Base-by-base conservation (phyloP, 2,797 vertebrate genomes). In the Ambastaia sidthimunki region DNA sequence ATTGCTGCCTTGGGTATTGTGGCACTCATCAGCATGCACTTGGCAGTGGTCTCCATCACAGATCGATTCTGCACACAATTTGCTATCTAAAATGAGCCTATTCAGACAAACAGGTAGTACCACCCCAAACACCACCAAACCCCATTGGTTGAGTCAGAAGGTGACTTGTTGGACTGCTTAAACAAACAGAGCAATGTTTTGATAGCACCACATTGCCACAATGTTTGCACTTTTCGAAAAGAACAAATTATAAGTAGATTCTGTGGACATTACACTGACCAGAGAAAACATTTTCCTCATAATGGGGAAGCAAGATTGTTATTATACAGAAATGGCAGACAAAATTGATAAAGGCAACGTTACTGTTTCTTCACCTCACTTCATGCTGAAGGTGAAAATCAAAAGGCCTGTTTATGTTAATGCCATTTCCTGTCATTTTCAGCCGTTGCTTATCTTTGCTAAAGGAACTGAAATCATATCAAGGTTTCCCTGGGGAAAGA, bases 391-490 rank as follows among this genome's bases (percentile, higher is more conserved):
- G n/a, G n/a, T n/a, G n/a, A n/a, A n/a, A 54, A 69, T 60, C 75
- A 44, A 68, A 63, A 50, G 10, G 18, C 21, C 31, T 47, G 23
- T 68, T 60, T 70, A 34, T 69, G 34, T 18, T 63, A 41, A 71
- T 52, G 60, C 41, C 47, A 50, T 70, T 78, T 78, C 44, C 60
- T 67, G 60, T 71, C 54, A 15, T 59, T 66, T 71, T 67, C 1
- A 80, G 7, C 18, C 21, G 6, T 7, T 72, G 59, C 66, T 72
- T 65, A 72, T 66, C 1, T 71, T 71, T 71, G 47, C 16, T 25
- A 78, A n/a, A 63, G 55, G 47, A 78, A 63, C 63, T 71, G 55
- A 23, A 80, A 73, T 67, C 0, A 31, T 57, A 72, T 55, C 5
- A 71, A 71, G 12, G 62, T 59, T 71, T 21, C 0, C 0, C 21